Evolutionary conservation across 2,888 invertebrate genomes (phyloP).

Genomic region (Drosophila pseudotalamancana): DNA sequence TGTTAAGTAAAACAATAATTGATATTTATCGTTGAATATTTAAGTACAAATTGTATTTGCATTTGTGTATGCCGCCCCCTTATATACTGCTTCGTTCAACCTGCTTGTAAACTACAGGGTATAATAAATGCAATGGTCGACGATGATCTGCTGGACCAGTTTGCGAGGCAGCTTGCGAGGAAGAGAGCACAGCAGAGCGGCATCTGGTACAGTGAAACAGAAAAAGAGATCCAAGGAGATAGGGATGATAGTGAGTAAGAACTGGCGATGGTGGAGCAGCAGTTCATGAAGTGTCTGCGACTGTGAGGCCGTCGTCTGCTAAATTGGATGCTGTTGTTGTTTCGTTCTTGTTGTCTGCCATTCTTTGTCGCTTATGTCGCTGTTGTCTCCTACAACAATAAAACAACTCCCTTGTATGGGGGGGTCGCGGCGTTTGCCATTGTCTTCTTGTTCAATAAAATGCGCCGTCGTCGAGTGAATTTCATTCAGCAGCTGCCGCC

Average conservation of each 20-base stretch:
- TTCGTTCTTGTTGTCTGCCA: constrained; percentile 32
- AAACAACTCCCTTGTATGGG: constrained; percentile 57
- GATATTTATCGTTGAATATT: background rate
- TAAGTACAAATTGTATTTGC: background rate
- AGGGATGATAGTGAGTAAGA: constrained; percentile 7
- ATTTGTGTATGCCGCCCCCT: background rate
- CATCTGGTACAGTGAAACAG: constrained; percentile 12
- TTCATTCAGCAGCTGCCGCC: constrained; percentile 56
- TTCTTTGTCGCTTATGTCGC: constrained; percentile 22
- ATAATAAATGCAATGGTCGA: constrained; percentile 8
- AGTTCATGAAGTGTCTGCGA: constrained; percentile 30
- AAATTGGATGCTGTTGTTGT: constrained; percentile 65
- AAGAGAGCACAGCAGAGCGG: constrained; percentile 11
- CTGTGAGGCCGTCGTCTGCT: constrained; percentile 47
- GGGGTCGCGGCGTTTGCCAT: constrained; percentile 45
- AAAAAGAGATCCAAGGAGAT: background rate
- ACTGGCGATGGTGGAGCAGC: constrained; percentile 13
- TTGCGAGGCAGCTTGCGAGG: constrained; percentile 3
- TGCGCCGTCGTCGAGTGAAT: constrained; percentile 50
- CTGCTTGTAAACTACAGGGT: constrained; percentile 19
- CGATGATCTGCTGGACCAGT: constrained; percentile 31
- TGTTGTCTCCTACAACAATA: constrained; percentile 47
- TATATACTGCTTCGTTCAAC: background rate
- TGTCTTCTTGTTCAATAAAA: constrained; percentile 69
- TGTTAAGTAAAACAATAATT: background rate